Evolutionary conservation across 2,113 vertebrate species (phyloP), one percentile per base, ranked within the genome.

Genomic region (Amblyopsis rosae): DNA sequence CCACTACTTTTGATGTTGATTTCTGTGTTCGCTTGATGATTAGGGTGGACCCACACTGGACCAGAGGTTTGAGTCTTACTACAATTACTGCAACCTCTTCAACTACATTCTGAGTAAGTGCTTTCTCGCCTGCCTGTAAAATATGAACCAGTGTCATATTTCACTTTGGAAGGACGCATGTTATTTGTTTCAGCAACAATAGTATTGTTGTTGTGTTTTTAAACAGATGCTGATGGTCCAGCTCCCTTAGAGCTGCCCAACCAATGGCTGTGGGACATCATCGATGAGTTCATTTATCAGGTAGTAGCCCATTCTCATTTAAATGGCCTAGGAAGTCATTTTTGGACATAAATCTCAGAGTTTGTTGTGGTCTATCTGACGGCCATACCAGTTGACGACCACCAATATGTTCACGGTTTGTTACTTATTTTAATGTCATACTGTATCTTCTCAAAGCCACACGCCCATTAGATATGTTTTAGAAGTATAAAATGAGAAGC

Each of bases 191-290:
- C 10, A 55, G n/a, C n/a, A 8, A 5, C 53, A n/a, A 16, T 51
- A 51, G 6, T 11, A 12, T 8, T 51, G 0, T 12, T 12, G 3
- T 15, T 33, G 1, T 77, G 6, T 50, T 67, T 76, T 50, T 66
- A 3, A 65, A 85, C 84, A 99, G 98, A 99, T 92, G 98, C 98
- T 61, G 97, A 99, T 86, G 98, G 97, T 1, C 98, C 98, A 0
- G 98, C 96, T 68, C 98, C 98, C 15, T 84, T 99, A 65, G 98
- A 99, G 72, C 93, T 99, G 7, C 98, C 98, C 49, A 99, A 99
- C 88, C 98, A 99, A 79, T 99, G 98, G 98, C 94, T 99, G 5
- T 99, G 98, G 98, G 98, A 99, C 87, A 98, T 99, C 69, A 99
- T 99, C 0, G 98, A 99, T 86, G 98, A 99, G 80, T 99, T 99